phyloP scores from a whole-genome alignment of 2,888 invertebrate genomes.

The Ptychoptera contaminata region DNA sequence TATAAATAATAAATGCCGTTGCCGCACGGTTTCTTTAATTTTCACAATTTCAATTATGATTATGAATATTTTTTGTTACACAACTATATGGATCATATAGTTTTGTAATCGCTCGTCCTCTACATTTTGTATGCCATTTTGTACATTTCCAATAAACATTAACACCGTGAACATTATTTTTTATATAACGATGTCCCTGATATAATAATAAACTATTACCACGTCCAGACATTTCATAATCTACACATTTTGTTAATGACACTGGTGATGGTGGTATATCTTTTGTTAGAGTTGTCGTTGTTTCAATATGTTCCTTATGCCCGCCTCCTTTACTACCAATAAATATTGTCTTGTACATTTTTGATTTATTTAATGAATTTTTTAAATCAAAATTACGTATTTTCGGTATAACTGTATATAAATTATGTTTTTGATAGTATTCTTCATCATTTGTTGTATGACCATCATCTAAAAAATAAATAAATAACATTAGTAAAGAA shows the following conservation, averaged over 20 bases:
- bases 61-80: slow-evolving; percentile 26
- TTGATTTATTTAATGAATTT: too few species aligned
- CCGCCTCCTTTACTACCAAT: too few species aligned
- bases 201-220: slow-evolving; percentile 26
- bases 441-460: too few species aligned
- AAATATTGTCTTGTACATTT: too few species aligned
- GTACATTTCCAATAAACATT: slow-evolving; percentile 32
- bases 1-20: too few species aligned
- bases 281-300: neutral
- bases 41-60: slow-evolving; percentile 16
- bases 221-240: slow-evolving; percentile 22
- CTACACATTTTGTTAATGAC: slow-evolving; percentile 8
- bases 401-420: too few species aligned
- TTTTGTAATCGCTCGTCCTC: slow-evolving; percentile 27
- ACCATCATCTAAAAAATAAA: too few species aligned
- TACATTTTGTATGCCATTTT: slow-evolving; percentile 29
- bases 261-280: neutral
- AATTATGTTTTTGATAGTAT: too few species aligned
- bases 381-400: too few species aligned
- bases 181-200: slow-evolving; percentile 28
- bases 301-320: neutral
- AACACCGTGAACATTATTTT: slow-evolving; percentile 27
- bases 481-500: too few species aligned
- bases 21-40: too few species aligned
- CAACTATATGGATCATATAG: slow-evolving; percentile 18